Percentiles rank a stretch among this genome's conserved stretches.
phyloP scores from a whole-genome alignment of 2,797 vertebrate genomes.

The Lerista edwardsae region DNA sequence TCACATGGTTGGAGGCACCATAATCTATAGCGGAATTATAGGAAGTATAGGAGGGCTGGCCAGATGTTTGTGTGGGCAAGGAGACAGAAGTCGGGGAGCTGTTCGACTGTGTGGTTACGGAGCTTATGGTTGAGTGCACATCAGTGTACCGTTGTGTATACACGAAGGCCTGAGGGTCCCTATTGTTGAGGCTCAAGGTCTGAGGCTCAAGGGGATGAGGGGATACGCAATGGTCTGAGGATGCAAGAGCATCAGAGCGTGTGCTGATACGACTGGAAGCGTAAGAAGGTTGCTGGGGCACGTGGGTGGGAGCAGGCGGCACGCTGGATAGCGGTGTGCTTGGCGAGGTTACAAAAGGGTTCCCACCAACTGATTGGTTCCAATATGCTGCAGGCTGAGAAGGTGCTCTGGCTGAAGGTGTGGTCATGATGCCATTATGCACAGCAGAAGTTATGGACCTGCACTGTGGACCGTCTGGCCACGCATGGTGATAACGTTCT shows the following conservation, averaged over 20 bases:
- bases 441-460: not conserved
- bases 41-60: not conserved
- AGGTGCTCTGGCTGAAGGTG: not conserved
- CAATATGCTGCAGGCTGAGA: not conserved
- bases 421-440: not conserved
- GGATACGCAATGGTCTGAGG: too few relatives aligned
- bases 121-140: not conserved
- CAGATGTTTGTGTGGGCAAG: too few relatives aligned
- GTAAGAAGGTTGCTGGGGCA: not conserved
- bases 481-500: not conserved
- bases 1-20: not conserved
- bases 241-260: not conserved
- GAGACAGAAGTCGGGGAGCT: not conserved
- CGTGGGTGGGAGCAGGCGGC: not conserved
- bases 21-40: not conserved
- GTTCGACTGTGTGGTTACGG: not conserved
- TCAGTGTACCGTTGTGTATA: not conserved
- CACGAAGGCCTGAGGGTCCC: too few relatives aligned
- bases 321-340: not conserved
- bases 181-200: too few relatives aligned
- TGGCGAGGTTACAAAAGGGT: not conserved
- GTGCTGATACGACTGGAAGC: not conserved
- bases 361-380: not conserved
- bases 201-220: not conserved
- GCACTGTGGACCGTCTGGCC: not conserved